Base-by-base conservation (phyloP, 2,797 vertebrate genomes). In the Pempheris klunzingeri region DNA sequence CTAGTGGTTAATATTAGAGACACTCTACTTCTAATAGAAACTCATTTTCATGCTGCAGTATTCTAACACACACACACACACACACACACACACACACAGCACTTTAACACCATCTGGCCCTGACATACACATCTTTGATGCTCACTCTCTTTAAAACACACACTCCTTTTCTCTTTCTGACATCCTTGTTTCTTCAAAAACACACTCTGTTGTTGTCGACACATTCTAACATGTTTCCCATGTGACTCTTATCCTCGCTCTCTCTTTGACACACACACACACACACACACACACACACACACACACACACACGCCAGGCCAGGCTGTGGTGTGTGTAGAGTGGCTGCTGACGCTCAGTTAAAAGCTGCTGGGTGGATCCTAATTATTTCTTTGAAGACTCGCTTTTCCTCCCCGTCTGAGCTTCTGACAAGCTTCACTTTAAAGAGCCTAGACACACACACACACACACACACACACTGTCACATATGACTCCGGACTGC, bases 301-400 rank as follows among this genome's bases (percentile, higher is more conserved):
- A 75, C 79, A 69, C 75, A 62, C 80, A 78, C 61, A 78, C 79
- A 50, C 12, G 32, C 39, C 2, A 6, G 54, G 46, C 60, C 47
- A 71, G 70, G 12, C 50, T 76, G n/a, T n/a, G 61, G 30, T 75
- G 83, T 85, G 84, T 85, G 84, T 78, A 30, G 26, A 84, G 74
- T 71, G 34, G 24, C 34, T 54, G 72, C 78, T 83, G 84, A 78
- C 54, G 59, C 77, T 80, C 84, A 80, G 79, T 90, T 90, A 77
- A 88, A 90, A 89, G 86, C 90, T 81, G 82, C 80, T 84, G 90
- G 86, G 83, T 90, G 85, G 84, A 85, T 87, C 91, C 78, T 89
- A 90, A 93, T 91, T 90, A 86, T 85, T 85, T 85, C 92, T 93
- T 92, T 93, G 88, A 94, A 92, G 89, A 88, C 76, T 80, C 61